Percentiles rank a stretch among this genome's conserved stretches.
Conservation (phyloP, 2,888 invertebrate genomes). For the Caenorhabditis afra region DNA sequence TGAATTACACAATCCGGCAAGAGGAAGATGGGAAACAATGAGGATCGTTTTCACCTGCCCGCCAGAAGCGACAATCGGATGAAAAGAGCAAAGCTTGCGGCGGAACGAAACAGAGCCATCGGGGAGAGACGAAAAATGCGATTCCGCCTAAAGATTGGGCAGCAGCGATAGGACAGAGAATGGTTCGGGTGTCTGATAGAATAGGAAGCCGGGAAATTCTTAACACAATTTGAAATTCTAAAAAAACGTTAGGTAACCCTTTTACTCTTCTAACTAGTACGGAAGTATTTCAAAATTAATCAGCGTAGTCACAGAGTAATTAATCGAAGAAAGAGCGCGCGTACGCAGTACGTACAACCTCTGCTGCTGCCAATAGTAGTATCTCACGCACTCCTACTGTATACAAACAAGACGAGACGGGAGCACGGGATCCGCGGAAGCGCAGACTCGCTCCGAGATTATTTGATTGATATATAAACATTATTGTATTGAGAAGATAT, state of each 20-base stretch:
- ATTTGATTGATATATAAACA: conserved; percentile 56
- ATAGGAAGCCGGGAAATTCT: neutral
- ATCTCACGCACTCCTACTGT: conserved; percentile 9
- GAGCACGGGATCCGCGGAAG: conserved; percentile 32
- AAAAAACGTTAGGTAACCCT: too few species aligned
- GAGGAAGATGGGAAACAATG: conserved; percentile 33
- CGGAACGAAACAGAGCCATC: neutral
- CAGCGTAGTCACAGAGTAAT: too few species aligned
- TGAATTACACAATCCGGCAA: conserved; percentile 50
- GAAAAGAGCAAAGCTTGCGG: neutral
- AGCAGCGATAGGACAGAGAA: neutral
- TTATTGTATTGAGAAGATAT: conserved; percentile 49
- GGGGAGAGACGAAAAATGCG: neutral
- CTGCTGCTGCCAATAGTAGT: neutral
- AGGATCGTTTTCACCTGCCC: conserved; percentile 25
- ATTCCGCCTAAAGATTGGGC: neutral
- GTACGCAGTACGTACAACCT: neutral
- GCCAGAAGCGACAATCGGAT: neutral
- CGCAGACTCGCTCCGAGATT: conserved; percentile 31
- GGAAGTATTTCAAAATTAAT: too few species aligned
- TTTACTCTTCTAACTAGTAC: too few species aligned
- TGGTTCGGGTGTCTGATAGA: too few species aligned
- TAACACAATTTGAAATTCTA: too few species aligned
- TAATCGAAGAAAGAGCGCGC: too few species aligned
- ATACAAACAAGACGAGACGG: conserved; percentile 6